Base-by-base conservation (phyloP, 1,140 invertebrate species). In the Lordiphosa mommai region DNA sequence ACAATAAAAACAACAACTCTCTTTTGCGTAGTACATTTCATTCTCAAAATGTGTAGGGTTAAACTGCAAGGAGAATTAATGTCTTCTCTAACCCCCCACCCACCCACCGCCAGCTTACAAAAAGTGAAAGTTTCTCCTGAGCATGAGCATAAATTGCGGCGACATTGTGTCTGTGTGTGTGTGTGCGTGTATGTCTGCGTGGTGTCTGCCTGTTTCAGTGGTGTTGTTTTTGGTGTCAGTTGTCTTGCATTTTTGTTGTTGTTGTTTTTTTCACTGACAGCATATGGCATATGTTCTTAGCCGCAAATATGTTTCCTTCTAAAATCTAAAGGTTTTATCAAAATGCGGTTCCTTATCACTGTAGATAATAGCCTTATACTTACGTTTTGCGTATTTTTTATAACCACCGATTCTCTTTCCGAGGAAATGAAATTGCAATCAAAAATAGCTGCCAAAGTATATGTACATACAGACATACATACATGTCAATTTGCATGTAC, bases 91-190 rank as follows among this genome's bases (percentile, higher is more conserved):
- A 7, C 34, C 17, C 13, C 9, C 14, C 5, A 5, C 8, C 14
- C 5, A 5, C 8, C 29, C 12, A 9, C 34, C 40, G 14, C 27
- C 20, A 49, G 40, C 30, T 47, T 44, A 30, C 32, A 16, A 37
- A 82, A 80, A 80, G 74, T 76, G 76, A 80, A 80, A 80, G 74
- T 80, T 80, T 61, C 36, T 17, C 20, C 17, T 13, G 23, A 51
- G n/a, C 29, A 48, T 30, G 41, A 51, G 57, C 63, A 40, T 37
- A 36, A 59, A 38, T 48, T 48, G 46, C 33, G 55, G 50, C 55
- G 70, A 50, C 66, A 32, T 29, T 36, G 44, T 53, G 56, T 58
- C 32, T 58, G 16, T 58, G 36, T 55, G 51, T 14, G 38, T 46
- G 37, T 41, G 33, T 48, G 6, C 6, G 23, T 49, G 37, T 7